Evolutionary conservation across 2,797 vertebrate species (phyloP).

Genomic region (Sciurus vulgaris): DNA sequence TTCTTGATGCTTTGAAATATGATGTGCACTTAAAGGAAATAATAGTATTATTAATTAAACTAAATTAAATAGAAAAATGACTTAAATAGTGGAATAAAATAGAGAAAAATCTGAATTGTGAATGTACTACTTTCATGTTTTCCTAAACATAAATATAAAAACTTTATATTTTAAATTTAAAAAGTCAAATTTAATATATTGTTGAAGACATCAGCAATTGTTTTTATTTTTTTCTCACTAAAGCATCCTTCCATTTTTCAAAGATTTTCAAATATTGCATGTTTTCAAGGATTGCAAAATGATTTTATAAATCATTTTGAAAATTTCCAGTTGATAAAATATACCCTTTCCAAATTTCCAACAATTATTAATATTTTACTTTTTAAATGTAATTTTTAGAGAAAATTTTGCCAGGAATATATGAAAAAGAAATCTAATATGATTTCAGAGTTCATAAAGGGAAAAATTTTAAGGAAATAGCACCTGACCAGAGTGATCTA

Average conservation of each 20-base stretch:
- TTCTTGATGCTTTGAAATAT: not conserved
- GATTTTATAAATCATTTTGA: not conserved
- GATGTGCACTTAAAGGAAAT: not conserved
- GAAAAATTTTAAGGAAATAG: not conserved
- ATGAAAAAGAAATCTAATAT: not conserved
- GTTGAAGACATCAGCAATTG: not conserved
- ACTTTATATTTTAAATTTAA: not conserved
- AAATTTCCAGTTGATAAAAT: not conserved
- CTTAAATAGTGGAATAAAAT: not conserved
- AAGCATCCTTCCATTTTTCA: not conserved
- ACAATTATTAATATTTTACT: not conserved
- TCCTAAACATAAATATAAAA: not conserved
- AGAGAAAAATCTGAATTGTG: not conserved
- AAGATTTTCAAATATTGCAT: not conserved
- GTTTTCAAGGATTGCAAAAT: not conserved
- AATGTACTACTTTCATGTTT: not conserved
- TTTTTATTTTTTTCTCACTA: not conserved
- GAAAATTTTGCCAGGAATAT: not conserved
- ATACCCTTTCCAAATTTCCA: not conserved
- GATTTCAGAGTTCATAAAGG: not conserved
- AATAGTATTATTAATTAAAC: not conserved
- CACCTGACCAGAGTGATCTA: not conserved
- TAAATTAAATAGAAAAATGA: not conserved
- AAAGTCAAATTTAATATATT: not conserved
- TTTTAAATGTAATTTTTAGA: not conserved